Evolutionary conservation across 2,888 invertebrate species (phyloP).

Genomic region (Hermaeophaga mercurialis): DNA sequence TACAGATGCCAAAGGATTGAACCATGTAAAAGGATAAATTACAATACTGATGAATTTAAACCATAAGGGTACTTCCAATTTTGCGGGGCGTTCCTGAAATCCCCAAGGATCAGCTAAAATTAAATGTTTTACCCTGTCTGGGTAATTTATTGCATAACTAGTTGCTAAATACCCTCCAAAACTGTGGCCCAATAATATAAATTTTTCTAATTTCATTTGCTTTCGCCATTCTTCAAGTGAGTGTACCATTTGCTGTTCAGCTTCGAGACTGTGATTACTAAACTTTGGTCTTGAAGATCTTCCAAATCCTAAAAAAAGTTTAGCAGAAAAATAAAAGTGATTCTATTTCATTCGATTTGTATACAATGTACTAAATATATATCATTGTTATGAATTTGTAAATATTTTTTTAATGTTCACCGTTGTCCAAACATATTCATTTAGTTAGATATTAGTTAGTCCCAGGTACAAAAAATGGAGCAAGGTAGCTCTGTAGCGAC

Average conservation of each 20-base stretch:
- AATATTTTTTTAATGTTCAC: too few relatives aligned
- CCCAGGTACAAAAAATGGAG: too few relatives aligned
- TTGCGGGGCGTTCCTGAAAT: constrained; percentile 64
- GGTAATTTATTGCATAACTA: constrained; percentile 83
- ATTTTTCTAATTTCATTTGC: constrained; percentile 81
- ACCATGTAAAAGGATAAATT: constrained; percentile 66
- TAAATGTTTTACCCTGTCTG: constrained; percentile 84
- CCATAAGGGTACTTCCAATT: constrained; percentile 73
- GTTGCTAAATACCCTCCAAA: constrained; percentile 91
- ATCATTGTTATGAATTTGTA: too few relatives aligned
- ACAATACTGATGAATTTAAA: constrained; percentile 76
- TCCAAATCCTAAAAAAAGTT: constrained; percentile 75
- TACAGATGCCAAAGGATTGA: constrained; percentile 93
- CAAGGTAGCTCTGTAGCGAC: too few relatives aligned
- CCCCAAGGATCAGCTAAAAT: constrained; percentile 90
- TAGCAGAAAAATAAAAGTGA: too few relatives aligned
- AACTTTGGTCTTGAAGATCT: constrained; percentile 89
- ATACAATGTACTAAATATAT: too few relatives aligned
- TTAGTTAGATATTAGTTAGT: too few relatives aligned
- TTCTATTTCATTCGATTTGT: too few relatives aligned
- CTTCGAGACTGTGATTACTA: constrained; percentile 73
- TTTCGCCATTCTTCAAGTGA: constrained; percentile 94
- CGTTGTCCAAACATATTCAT: too few relatives aligned
- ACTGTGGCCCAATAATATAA: constrained; percentile 90
- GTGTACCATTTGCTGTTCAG: constrained; percentile 87